Percentiles rank a stretch among this genome's conserved stretches.
Evolutionary conservation across 1,140 invertebrate species (phyloP).

Genomic region (Ditylenchus dipsaci): DNA sequence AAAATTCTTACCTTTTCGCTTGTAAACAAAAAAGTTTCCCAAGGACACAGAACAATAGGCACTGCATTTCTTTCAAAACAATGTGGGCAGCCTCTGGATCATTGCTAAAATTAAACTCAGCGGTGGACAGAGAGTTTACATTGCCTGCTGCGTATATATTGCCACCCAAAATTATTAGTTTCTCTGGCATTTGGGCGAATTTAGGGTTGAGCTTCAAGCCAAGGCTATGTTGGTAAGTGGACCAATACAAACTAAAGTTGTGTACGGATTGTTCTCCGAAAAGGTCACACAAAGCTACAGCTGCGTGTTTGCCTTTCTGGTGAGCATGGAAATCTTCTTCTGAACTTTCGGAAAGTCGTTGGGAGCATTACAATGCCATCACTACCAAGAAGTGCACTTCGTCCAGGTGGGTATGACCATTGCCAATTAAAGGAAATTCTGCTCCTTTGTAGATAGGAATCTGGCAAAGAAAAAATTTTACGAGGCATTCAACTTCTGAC

Average conservation of each 20-base stretch:
- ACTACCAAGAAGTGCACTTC: slow-evolving; percentile 45
- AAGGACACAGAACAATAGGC: slow-evolving; percentile 26
- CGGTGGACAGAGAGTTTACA: slow-evolving; percentile 68
- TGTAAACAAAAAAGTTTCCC: slow-evolving; percentile 22
- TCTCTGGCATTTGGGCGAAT: slow-evolving; percentile 66
- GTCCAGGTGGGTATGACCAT: slow-evolving; percentile 13
- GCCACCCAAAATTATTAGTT: slow-evolving; percentile 73
- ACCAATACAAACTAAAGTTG: slow-evolving; percentile 68
- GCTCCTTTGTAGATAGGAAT: slow-evolving; percentile 55
- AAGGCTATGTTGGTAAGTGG: slow-evolving; percentile 75
- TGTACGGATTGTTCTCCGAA: slow-evolving; percentile 61
- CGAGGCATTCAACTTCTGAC: too few relatives aligned
- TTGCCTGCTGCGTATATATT: slow-evolving; percentile 67
- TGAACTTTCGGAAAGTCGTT: slow-evolving; percentile 45
- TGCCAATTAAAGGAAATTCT: slow-evolving; percentile 37
- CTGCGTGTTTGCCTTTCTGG: slow-evolving; percentile 34
- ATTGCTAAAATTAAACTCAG: slow-evolving; percentile 72
- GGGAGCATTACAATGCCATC: slow-evolving; percentile 53
- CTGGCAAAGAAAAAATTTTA: too few relatives aligned
- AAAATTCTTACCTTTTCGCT: slow-evolving; percentile 24
- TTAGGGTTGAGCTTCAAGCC: slow-evolving; percentile 67
- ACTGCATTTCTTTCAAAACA: slow-evolving; percentile 32
- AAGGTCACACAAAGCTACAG: slow-evolving; percentile 57
- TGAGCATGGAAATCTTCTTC: slow-evolving; percentile 32
- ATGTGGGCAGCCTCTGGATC: slow-evolving; percentile 32